These are phyloP conservation scores for Chrysolina haemoptera DNA, from an alignment of 2,888 invertebrate genomes.

Conservation along the genomic window DNA sequence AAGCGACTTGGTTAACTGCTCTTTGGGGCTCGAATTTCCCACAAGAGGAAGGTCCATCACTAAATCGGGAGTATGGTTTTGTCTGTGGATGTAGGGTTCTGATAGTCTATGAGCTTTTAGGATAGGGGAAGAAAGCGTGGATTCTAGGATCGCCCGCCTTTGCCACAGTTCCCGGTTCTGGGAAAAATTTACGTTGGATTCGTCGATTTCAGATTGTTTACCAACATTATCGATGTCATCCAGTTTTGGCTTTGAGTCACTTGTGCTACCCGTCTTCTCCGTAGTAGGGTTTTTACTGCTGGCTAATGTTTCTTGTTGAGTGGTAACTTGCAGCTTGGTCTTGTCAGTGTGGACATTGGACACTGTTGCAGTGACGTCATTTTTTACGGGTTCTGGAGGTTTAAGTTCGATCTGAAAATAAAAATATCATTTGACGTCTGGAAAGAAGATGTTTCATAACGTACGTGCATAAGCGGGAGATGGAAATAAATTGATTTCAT, in stretches of 20 bases:
- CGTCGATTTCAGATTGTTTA: conserved; percentile 61
- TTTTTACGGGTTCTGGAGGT: conserved; percentile 16
- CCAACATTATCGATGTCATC: not conserved
- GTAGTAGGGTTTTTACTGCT: not conserved
- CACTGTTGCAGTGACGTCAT: not conserved
- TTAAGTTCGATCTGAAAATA: conserved; percentile 5
- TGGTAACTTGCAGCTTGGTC: conserved; percentile 8
- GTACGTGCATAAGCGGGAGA: not conserved
- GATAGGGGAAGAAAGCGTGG: conserved; percentile 61
- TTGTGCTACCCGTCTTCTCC: conserved; percentile 3
- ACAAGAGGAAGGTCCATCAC: conserved; percentile 86
- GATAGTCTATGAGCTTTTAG: conserved; percentile 67
- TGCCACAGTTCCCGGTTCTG: conserved; percentile 77
- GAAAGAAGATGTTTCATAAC: not conserved
- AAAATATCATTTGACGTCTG: not conserved
- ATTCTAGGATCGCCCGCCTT: conserved; percentile 73
- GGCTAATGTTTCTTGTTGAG: conserved; percentile 2
- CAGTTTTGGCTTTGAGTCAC: not conserved
- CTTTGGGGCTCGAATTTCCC: conserved; percentile 66
- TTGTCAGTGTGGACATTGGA: conserved; percentile 8
- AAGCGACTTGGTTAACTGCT: conserved; percentile 64
- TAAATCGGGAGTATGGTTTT: conserved; percentile 82
- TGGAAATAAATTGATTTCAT: not conserved
- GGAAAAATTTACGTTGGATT: conserved; percentile 69
- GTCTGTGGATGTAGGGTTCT: conserved; percentile 66